phyloP scores from a whole-genome alignment of 2,888 invertebrate genomes.

The Cistogaster globosa region DNA sequence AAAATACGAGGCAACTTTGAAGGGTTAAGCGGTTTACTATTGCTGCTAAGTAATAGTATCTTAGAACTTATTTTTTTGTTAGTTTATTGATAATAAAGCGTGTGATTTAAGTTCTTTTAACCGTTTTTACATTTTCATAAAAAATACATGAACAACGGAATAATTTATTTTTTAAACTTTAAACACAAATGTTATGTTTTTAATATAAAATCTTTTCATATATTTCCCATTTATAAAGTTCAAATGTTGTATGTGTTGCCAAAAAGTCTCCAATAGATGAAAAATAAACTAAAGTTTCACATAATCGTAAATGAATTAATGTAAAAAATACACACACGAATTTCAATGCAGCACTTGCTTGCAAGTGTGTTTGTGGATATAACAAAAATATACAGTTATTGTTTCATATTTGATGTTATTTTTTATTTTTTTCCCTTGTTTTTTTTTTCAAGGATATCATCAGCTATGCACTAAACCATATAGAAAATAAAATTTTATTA shows the following conservation, averaged over 20 bases:
- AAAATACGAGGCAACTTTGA: too few relatives aligned
- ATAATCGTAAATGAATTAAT: not conserved
- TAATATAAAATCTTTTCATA: too few relatives aligned
- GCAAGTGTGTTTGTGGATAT: not conserved
- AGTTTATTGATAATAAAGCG: too few relatives aligned
- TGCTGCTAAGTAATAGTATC: too few relatives aligned
- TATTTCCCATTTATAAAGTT: not conserved
- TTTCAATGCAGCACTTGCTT: not conserved
- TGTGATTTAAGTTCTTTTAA: too few relatives aligned
- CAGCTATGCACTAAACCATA: slow-evolving; percentile 50
- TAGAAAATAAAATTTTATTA: slow-evolving; percentile 42
- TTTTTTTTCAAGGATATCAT: slow-evolving; percentile 57
- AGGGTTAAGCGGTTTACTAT: too few relatives aligned
- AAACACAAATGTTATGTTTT: too few relatives aligned
- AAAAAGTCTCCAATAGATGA: slow-evolving; percentile 9
- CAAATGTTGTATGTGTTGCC: not conserved
- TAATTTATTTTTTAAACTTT: too few relatives aligned
- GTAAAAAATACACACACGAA: not conserved
- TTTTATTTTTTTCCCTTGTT: not conserved
- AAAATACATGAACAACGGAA: too few relatives aligned
- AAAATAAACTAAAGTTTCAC: slow-evolving; percentile 5
- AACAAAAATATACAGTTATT: slow-evolving; percentile 32
- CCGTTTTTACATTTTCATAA: too few relatives aligned
- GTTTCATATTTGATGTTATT: slow-evolving; percentile 18
- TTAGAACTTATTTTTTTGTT: too few relatives aligned